These are phyloP conservation scores for Semotilus atromaculatus DNA, from an alignment of 2,797 vertebrate genomes.

Conservation along the genomic window DNA sequence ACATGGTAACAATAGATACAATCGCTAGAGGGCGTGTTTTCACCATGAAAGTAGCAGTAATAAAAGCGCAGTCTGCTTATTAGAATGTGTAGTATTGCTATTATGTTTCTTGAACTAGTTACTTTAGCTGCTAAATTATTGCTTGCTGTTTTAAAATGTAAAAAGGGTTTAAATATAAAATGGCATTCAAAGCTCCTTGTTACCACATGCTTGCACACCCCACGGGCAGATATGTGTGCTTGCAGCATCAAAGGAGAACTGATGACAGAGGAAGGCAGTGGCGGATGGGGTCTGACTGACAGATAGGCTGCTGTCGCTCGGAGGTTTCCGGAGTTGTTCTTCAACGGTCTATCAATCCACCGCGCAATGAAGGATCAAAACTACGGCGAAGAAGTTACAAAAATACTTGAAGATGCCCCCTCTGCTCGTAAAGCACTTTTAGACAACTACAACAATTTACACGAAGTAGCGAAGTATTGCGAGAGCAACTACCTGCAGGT, in stretches of 20 bases:
- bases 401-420: constrained; percentile 68
- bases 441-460: constrained; percentile 75
- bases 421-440: constrained; percentile 68
- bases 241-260: constrained; percentile 23
- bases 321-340: constrained; percentile 15
- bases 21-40: constrained; percentile 23
- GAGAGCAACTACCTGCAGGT: constrained; percentile 81
- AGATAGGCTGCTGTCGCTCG: neutral
- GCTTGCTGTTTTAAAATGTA: neutral
- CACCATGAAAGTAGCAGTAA: neutral
- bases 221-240: neutral
- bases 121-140: neutral
- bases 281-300: constrained; percentile 19
- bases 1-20: neutral
- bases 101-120: neutral
- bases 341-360: neutral
- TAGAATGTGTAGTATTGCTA: neutral
- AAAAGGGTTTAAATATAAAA: neutral
- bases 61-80: neutral
- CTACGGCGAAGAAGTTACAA: constrained; percentile 50
- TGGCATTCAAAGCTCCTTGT: neutral
- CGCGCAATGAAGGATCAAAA: constrained; percentile 59
- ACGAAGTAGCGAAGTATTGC: constrained; percentile 79
- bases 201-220: neutral
- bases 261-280: constrained; percentile 11